Conservation (phyloP, 2,888 invertebrate genomes). For the Cacoxenus indagator region DNA sequence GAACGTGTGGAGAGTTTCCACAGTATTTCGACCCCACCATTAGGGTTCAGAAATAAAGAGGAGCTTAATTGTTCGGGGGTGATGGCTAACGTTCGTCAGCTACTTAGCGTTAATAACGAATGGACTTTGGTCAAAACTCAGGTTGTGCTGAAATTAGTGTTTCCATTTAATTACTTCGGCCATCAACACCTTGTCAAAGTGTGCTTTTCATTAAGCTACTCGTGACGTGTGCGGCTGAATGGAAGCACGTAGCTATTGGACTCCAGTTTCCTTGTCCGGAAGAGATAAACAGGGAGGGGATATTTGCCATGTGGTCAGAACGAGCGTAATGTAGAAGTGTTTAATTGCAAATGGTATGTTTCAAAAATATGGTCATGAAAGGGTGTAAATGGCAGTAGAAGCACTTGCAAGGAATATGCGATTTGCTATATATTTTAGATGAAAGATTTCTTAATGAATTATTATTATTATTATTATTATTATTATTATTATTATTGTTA, state of each 20-base stretch:
- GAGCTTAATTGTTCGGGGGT: not conserved
- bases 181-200: conserved; percentile 68
- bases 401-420: no score
- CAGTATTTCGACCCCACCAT: conserved; percentile 1
- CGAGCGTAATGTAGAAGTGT: no score
- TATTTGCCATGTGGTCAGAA: no score
- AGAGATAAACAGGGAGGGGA: no score
- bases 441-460: no score
- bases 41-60: not conserved
- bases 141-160: conserved; percentile 57
- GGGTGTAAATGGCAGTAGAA: no score
- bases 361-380: no score
- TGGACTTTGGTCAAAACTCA: conserved; percentile 67
- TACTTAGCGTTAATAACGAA: conserved; percentile 64
- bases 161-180: conserved; percentile 68
- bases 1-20: not conserved
- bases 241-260: conserved; percentile 28
- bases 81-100: conserved; percentile 42
- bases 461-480: no score
- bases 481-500: no score
- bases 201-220: conserved; percentile 55
- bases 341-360: no score
- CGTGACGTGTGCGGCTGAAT: not conserved
- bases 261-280: no score
- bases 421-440: no score